Percentiles rank a stretch among this genome's conserved stretches.
Evolutionary conservation across 2,113 vertebrate species (phyloP).

Genomic region (Ceyx melanurus): DNA sequence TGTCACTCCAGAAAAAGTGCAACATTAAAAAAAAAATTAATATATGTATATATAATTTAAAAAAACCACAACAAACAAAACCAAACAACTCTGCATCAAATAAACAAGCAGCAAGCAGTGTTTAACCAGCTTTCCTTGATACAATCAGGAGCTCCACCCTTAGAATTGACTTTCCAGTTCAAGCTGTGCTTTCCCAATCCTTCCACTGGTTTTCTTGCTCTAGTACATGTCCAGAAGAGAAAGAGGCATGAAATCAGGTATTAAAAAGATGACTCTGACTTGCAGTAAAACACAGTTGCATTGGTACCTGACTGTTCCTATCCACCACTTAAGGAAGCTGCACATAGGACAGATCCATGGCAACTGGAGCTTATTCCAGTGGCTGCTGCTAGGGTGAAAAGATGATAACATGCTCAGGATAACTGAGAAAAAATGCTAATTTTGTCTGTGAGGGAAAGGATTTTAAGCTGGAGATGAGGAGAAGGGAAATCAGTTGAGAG

Average conservation of each 20-base stretch:
- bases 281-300: not conserved
- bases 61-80: too few relatives aligned
- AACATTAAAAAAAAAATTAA: not conserved
- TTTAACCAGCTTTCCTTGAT: not conserved
- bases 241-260: fast-evolving
- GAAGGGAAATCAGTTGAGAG: not conserved
- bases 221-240: not conserved
- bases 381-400: not conserved
- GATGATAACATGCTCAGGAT: not conserved
- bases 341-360: not conserved
- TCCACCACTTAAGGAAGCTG: not conserved
- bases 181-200: not conserved
- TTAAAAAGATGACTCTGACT: not conserved
- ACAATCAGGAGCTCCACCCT: not conserved
- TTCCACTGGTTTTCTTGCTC: not conserved
- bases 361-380: not conserved
- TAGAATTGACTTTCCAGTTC: not conserved
- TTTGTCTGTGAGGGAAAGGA: not conserved
- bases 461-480: not conserved
- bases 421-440: too few relatives aligned
- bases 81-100: not conserved
- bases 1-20: not conserved
- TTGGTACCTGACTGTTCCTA: not conserved
- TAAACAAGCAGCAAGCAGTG: not conserved
- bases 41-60: too few relatives aligned